phyloP scores from a whole-genome alignment of 2,888 invertebrate species.

The Trissolcus japonicus region DNA sequence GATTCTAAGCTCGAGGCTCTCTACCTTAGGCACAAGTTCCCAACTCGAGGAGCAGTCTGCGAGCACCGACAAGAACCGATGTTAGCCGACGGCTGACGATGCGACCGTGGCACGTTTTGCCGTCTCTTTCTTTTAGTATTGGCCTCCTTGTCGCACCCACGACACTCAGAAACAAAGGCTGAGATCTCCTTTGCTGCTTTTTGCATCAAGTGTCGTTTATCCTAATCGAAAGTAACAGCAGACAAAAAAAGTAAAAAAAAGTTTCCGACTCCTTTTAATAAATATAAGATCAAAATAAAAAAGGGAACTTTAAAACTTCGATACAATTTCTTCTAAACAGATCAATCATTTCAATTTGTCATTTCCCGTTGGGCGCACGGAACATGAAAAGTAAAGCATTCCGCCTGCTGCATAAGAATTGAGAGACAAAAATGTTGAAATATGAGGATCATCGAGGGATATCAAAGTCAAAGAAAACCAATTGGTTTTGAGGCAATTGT shows the following conservation, averaged over 20 bases:
- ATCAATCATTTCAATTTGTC: too few relatives aligned
- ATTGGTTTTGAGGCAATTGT: constrained; percentile 17
- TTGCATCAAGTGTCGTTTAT: constrained; percentile 28
- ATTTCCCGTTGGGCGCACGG: too few relatives aligned
- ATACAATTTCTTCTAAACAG: too few relatives aligned
- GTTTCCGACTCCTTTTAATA: not conserved
- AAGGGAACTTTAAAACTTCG: too few relatives aligned
- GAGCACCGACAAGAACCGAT: constrained; percentile 37
- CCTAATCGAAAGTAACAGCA: constrained; percentile 1
- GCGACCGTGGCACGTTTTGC: not conserved
- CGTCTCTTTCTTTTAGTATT: constrained; percentile 4
- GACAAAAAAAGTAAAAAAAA: not conserved
- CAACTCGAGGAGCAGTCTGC: constrained; percentile 9
- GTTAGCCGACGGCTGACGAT: constrained; percentile 7
- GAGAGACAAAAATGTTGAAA: too few relatives aligned
- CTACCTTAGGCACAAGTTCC: constrained; percentile 37
- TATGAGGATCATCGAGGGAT: too few relatives aligned
- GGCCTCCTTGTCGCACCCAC: not conserved
- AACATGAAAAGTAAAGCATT: too few relatives aligned
- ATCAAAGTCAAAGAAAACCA: too few relatives aligned
- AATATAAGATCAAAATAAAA: too few relatives aligned
- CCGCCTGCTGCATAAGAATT: too few relatives aligned
- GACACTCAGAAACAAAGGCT: constrained; percentile 41
- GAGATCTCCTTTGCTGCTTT: constrained; percentile 26
- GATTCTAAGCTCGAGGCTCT: constrained; percentile 43